These are phyloP conservation scores for Thinocorus orbignyianus DNA, from an alignment of 2,113 vertebrate genomes.

Conservation along the genomic window DNA sequence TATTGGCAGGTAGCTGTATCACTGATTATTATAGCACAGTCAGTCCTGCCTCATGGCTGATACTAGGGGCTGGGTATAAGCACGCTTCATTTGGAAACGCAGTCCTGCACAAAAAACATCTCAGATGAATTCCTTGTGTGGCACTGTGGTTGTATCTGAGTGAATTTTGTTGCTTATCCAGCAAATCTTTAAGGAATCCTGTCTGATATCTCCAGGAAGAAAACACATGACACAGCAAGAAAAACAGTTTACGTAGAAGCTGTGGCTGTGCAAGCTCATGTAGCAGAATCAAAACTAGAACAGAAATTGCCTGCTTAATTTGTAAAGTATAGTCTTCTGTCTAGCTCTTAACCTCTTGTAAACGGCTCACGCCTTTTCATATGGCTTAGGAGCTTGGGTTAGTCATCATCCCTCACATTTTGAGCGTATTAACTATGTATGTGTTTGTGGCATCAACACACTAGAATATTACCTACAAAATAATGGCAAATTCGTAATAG, in stretches of 20 bases:
- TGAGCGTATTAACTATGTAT: not conserved
- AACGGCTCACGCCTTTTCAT: not conserved
- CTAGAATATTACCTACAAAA: not conserved
- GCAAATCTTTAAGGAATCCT: not conserved
- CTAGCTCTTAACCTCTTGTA: not conserved
- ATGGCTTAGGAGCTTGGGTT: not conserved
- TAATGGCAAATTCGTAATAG: not conserved
- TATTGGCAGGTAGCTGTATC: not conserved
- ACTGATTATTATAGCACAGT: not conserved
- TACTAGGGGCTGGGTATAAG: not conserved
- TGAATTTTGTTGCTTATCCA: not conserved
- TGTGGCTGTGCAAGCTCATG: not conserved
- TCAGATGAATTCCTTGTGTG: not conserved
- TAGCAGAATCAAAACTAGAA: not conserved
- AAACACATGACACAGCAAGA: not conserved
- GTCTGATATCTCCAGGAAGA: not conserved
- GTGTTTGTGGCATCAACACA: not conserved
- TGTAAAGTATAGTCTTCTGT: not conserved
- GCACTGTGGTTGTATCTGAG: not conserved
- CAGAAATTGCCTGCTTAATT: not conserved
- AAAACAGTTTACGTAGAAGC: not conserved
- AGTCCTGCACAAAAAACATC: not conserved
- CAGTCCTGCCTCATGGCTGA: not conserved
- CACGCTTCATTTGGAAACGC: not conserved
- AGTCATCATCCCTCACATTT: not conserved